phyloP scores from a whole-genome alignment of 2,888 invertebrate genomes.

The Trachelus iudaicus region DNA sequence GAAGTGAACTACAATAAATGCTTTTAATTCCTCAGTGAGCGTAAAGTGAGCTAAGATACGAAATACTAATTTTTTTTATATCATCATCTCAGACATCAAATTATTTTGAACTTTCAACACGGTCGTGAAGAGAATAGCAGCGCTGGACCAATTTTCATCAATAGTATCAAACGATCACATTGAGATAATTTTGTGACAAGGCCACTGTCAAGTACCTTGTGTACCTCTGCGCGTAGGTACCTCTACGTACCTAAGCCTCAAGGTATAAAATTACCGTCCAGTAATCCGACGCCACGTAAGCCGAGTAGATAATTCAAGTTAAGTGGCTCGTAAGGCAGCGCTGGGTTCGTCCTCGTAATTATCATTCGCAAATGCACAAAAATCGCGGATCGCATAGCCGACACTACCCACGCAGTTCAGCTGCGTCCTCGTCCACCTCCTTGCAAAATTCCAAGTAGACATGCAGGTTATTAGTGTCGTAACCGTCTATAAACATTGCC shows the following conservation, averaged over 20 bases:
- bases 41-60: background rate
- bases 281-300: slow-evolving; percentile 48
- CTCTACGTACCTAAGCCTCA: slow-evolving; percentile 7
- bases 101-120: background rate
- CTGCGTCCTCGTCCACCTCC: background rate
- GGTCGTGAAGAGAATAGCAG: background rate
- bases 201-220: slow-evolving; percentile 21
- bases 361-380: slow-evolving; percentile 1
- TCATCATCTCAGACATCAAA: background rate
- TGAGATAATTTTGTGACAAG: slow-evolving; percentile 17
- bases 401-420: background rate
- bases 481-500: background rate
- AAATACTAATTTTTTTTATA: background rate
- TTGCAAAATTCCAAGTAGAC: background rate
- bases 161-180: background rate
- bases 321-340: slow-evolving; percentile 27
- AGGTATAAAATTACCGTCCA: slow-evolving; percentile 46
- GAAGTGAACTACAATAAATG: slow-evolving; percentile 36
- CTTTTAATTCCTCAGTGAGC: slow-evolving; percentile 23
- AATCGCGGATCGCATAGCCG: background rate
- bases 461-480: background rate
- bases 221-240: background rate
- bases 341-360: background rate
- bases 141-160: background rate
- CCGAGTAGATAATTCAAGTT: slow-evolving; percentile 49